Percentiles rank a stretch among this genome's conserved stretches.
Evolutionary conservation across 2,888 invertebrate species (phyloP).

Genomic region (Mactromeris polynyma): DNA sequence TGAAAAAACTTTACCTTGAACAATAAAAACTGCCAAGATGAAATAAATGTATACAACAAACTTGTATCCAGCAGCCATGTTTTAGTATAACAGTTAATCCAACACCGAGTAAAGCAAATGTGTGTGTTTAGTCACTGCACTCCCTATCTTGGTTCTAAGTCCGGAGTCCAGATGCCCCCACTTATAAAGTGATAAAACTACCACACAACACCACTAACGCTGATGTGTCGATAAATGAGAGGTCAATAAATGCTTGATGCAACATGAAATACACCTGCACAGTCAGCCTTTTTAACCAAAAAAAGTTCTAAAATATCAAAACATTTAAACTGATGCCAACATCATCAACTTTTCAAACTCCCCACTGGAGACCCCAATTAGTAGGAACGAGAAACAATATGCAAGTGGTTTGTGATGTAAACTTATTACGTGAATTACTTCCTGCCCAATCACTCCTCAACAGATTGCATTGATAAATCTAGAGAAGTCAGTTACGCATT

Average conservation of each 20-base stretch:
- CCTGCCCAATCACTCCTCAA: constrained; percentile 15
- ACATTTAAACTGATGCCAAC: constrained; percentile 16
- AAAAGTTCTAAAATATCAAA: neutral
- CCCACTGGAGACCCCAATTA: neutral
- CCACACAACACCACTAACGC: constrained; percentile 2
- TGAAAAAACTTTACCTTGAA: constrained; percentile 58
- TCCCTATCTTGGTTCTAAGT: constrained; percentile 42
- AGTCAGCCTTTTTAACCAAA: neutral
- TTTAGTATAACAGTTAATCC: constrained; percentile 6
- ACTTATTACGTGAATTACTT: constrained; percentile 12
- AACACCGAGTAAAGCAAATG: neutral
- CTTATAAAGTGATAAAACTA: constrained; percentile 41
- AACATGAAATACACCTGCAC: constrained; percentile 6
- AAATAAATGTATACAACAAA: constrained; percentile 49
- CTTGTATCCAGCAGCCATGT: constrained; percentile 51
- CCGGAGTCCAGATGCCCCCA: constrained; percentile 50
- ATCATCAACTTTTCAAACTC: constrained; percentile 27
- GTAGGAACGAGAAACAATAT: neutral
- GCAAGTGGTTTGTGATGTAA: neutral
- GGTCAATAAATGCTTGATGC: constrained; percentile 28
- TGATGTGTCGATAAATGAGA: constrained; percentile 56
- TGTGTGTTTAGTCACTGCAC: constrained; percentile 18
- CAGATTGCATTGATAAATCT: constrained; percentile 18
- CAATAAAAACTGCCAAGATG: constrained; percentile 44
- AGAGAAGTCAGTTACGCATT: constrained; percentile 2